Base-by-base conservation (phyloP, 2,888 invertebrate genomes). In the Noctua pronuba region DNA sequence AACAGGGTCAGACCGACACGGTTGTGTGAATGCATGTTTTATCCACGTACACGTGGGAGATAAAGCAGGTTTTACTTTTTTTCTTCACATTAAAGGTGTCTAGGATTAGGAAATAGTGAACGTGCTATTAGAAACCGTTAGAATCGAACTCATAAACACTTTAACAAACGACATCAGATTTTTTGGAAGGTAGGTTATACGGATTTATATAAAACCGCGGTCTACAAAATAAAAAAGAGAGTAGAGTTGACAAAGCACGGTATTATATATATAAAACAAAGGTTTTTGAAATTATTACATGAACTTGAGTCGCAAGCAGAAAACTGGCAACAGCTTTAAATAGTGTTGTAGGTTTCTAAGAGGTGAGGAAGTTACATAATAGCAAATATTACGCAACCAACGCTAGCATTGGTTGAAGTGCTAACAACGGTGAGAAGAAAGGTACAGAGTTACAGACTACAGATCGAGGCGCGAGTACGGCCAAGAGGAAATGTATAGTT, bases 1-100 rank as follows among this genome's bases (percentile, higher is more conserved):
- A 93, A 93, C 92, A 92, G 91, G 93, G 93, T 91, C 93, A 93
- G 79, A 87, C 79, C 85, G 83, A 86, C 87, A 86, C 88, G 82
- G 86, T 84, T 88, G 88, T 86, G 85, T 85, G 88, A 88, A 88
- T 79, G 79, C 80, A 78, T 86, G 83, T 81, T 86, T 82, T 85
- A 86, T 80, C 81, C 64, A 73, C 73, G 44, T 75, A 72, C 84
- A 86, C 87, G 86, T 85, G 83, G 84, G 84, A 89, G 90, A 89
- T 90, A 88, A 78, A 87, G 82, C 90, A 91, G 86, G 87, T 82
- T 82, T 84, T 80, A 73, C 68, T 86, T 82, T 88, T 85, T 82
- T 85, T 70, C 60, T 67, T 78, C 24, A 72, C 52, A 73, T 80
- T 67, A 71, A 75, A 80, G 66, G 70, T 80, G 77, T 79, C 68